Evolutionary conservation across 2,113 vertebrate species (phyloP), one percentile per base, ranked within the genome.

Genomic region (Hemicordylus capensis): DNA sequence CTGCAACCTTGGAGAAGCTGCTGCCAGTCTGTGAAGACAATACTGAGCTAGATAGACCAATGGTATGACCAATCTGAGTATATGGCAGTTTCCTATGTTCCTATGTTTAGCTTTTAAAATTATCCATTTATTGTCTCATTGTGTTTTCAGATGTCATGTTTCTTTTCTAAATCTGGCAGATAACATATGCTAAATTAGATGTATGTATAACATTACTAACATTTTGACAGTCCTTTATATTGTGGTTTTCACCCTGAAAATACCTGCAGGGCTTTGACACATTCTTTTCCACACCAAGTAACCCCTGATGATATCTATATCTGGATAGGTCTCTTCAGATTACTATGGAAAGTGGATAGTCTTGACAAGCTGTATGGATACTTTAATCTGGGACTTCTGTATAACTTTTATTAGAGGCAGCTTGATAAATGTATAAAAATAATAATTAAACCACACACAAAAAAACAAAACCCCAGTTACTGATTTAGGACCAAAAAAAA

Each of bases 121-220:
- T 37, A 56, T 11, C 20, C 31, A 64, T 67, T 66, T 58, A 67
- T 54, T 37, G n/a, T 78, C 51, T 58, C 6, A 44, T n/a, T 17
- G 63, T 42, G 37, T 66, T 76, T 84, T 84, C 61, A 76, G 19
- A 73, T 84, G 46, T 24, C 26, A 22, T 76, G 10, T 42, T 66
- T 42, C 17, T 51, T 51, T n/a, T 76, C 37, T 42, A 31, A 84
- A 42, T 20, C 31, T 84, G 61, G 61, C 61, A 67, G 48, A 84
- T 84, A 31, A 84, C 26, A n/a, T 39, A 14, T 34, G 44, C 22
- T 39, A 76, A 56, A 76, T 76, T 51, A 84, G 61, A 84, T 75
- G 58, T 73, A 63, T 75, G 3, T 78, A 78, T 93, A 84, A 26
- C 2, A 72, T 90, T 80, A 5, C 76, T 69, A 69, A 74, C 12